phyloP scores from a whole-genome alignment of 2,113 vertebrate species.

The Rutilus rutilus region DNA sequence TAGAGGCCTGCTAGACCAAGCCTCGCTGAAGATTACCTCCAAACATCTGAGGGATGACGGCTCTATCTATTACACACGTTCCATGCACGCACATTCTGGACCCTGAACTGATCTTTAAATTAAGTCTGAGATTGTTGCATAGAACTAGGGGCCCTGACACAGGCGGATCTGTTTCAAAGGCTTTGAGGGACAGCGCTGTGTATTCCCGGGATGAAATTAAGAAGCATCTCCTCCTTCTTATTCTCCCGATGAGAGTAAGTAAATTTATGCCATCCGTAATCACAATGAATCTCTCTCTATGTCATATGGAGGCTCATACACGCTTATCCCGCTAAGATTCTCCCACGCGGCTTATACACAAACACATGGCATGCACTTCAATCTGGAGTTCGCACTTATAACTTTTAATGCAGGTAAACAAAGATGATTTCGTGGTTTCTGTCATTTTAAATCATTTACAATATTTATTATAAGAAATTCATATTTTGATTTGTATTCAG shows the following conservation, averaged over 20 bases:
- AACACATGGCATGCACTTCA: conserved; percentile 61
- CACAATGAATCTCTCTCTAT: conserved; percentile 76
- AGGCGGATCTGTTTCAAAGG: conserved; percentile 75
- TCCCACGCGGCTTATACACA: conserved; percentile 76
- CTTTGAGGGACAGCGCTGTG: conserved; percentile 77
- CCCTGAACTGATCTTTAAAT: conserved; percentile 82
- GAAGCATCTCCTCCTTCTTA: conserved; percentile 68
- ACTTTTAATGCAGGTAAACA: conserved; percentile 17
- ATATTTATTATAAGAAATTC: background rate
- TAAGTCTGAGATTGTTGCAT: conserved; percentile 82
- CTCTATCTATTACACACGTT: conserved; percentile 83
- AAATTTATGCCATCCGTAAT: conserved; percentile 79
- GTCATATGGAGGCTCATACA: conserved; percentile 74
- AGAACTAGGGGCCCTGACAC: conserved; percentile 76
- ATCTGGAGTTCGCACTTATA: conserved; percentile 39
- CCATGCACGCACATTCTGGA: conserved; percentile 80
- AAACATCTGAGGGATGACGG: conserved; percentile 86
- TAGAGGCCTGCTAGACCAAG: conserved; percentile 87
- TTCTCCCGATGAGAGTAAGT: conserved; percentile 75
- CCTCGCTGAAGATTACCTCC: conserved; percentile 89
- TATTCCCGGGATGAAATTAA: conserved; percentile 67
- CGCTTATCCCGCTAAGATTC: conserved; percentile 74
- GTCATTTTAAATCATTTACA: background rate
- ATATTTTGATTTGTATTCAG: background rate
- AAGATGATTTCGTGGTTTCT: background rate